phyloP scores from a whole-genome alignment of 2,888 invertebrate species.

The Temnothorax unifasciatus region DNA sequence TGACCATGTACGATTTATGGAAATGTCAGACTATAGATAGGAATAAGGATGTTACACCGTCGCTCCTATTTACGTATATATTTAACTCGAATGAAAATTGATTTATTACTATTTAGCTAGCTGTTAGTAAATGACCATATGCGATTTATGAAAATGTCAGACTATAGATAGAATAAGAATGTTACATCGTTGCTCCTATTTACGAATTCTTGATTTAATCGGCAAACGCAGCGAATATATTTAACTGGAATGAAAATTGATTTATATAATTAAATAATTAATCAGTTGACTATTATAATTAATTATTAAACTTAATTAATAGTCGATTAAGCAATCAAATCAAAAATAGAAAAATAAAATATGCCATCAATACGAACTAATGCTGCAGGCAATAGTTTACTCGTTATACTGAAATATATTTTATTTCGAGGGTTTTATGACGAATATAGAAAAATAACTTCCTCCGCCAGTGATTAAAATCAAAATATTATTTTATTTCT shows the following conservation, averaged over 20 bases:
- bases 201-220: not conserved
- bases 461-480: too few species aligned
- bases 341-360: constrained; percentile 7
- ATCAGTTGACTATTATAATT: not conserved
- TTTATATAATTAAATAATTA: constrained; percentile 21
- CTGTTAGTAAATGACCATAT: not conserved
- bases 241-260: constrained; percentile 12
- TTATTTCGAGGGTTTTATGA: not conserved
- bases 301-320: constrained; percentile 13
- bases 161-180: not conserved
- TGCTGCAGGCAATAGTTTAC: not conserved
- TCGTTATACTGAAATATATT: not conserved
- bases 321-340: not conserved
- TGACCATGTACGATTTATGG: not conserved
- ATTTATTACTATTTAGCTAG: not conserved
- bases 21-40: not conserved
- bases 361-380: not conserved
- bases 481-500: too few species aligned
- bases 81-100: not conserved
- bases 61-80: not conserved
- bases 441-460: not conserved
- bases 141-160: not conserved
- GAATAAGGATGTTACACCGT: not conserved
- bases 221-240: not conserved
- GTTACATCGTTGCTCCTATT: not conserved